Percentiles rank a stretch among this genome's conserved stretches.
These are phyloP conservation scores for Crambe crambe DNA, from an alignment of 37 sponge, comb jelly and placozoan genomes.

Conservation along the genomic window DNA sequence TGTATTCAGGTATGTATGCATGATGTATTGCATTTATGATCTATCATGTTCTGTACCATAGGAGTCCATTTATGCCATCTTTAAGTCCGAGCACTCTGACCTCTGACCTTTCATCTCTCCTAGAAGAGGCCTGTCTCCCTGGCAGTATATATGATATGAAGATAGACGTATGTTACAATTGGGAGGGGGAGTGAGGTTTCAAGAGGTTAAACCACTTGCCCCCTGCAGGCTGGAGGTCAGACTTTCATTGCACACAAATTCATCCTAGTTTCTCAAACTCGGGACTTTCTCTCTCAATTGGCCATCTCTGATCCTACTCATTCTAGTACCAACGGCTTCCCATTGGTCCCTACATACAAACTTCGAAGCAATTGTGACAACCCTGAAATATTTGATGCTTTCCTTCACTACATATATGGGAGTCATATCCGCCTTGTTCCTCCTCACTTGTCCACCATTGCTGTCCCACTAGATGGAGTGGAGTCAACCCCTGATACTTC, in stretches of 20 bases:
- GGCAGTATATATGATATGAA: slow-evolving; percentile 8
- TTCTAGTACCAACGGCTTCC: neutral
- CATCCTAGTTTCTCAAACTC: slow-evolving; percentile 33
- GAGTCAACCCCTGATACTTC: slow-evolving; percentile 36
- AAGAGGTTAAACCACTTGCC: too few species aligned
- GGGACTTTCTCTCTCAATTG: neutral
- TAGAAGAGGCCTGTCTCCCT: slow-evolving; percentile 31
- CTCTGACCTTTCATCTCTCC: slow-evolving; percentile 33
- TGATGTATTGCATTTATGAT: neutral
- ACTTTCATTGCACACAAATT: slow-evolving; percentile 30
- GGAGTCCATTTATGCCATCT: slow-evolving; percentile 18
- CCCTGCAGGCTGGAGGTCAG: slow-evolving; percentile 23
- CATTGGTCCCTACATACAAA: neutral
- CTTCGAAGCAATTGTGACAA: neutral
- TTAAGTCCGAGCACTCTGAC: slow-evolving; percentile 21
- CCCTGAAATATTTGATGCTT: slow-evolving; percentile 13
- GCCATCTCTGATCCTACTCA: neutral
- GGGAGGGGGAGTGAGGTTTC: too few species aligned
- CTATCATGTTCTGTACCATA: slow-evolving; percentile 16
- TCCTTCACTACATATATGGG: slow-evolving; percentile 52
- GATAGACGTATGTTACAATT: neutral
- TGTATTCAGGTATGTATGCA: slow-evolving; percentile 39
- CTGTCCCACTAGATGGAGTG: neutral
- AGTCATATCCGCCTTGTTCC: slow-evolving; percentile 17
- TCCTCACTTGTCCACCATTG: neutral